Evolutionary conservation across 1,140 invertebrate species (phyloP).

Genomic region (Nasonia longicornis): DNA sequence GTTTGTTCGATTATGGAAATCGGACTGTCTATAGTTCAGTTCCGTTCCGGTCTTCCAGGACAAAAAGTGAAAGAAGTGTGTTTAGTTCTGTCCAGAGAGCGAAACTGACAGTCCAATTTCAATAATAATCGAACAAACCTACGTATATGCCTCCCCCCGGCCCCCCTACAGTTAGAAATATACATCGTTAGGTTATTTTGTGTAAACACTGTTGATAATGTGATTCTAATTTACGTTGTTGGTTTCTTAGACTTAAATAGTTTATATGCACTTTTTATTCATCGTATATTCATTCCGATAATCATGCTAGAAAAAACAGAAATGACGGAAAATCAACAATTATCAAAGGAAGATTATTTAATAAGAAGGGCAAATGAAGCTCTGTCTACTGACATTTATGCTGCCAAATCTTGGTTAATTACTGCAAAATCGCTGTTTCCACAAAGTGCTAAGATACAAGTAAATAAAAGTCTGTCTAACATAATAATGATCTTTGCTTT

Average conservation of each 20-base stretch:
- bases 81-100: too few species aligned
- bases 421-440: conserved; percentile 90
- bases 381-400: conserved; percentile 77
- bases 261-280: background rate
- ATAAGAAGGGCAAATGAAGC: conserved; percentile 81
- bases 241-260: background rate
- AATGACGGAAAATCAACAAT: conserved; percentile 56
- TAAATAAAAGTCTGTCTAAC: conserved; percentile 54
- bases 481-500: conserved; percentile 36
- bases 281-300: background rate
- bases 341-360: conserved; percentile 82
- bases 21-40: too few species aligned
- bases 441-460: conserved; percentile 86
- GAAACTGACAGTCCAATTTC: too few species aligned
- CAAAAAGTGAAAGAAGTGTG: too few species aligned
- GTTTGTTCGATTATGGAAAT: too few species aligned
- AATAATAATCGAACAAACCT: too few species aligned
- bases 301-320: conserved; percentile 53
- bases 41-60: too few species aligned
- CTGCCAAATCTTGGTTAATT: conserved; percentile 91
- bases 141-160: too few species aligned
- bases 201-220: conserved; percentile 22
- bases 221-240: conserved; percentile 5
- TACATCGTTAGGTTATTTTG: conserved; percentile 13
- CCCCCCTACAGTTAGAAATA: too few species aligned